Evolutionary conservation across 2,113 vertebrate species (phyloP).

Genomic region (Microtus richardsoni): DNA sequence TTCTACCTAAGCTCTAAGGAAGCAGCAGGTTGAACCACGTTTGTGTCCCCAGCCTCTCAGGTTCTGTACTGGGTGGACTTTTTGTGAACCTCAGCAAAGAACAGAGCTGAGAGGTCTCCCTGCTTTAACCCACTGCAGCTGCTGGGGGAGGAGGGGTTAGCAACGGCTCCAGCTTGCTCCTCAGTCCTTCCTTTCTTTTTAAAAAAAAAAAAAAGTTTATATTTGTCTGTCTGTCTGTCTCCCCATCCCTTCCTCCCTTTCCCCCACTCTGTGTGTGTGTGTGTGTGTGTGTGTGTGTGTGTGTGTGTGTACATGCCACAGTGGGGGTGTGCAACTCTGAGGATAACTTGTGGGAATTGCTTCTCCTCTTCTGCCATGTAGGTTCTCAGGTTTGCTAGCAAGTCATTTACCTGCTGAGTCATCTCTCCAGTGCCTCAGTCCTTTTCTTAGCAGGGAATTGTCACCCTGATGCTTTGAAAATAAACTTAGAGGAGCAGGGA

Average conservation of each 20-base stretch:
- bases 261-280: neutral
- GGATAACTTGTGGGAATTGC: neutral
- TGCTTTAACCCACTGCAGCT: neutral
- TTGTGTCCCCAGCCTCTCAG: neutral
- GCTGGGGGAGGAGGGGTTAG: neutral
- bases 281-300: neutral
- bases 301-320: neutral
- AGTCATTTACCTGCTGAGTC: neutral
- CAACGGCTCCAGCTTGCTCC: neutral
- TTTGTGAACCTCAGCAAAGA: neutral
- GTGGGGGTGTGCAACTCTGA: neutral
- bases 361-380: neutral
- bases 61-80: neutral
- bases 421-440: neutral
- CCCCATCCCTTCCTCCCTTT: too few species aligned
- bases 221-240: too few species aligned
- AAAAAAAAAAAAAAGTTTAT: neutral
- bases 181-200: neutral
- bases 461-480: neutral
- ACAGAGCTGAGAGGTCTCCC: neutral
- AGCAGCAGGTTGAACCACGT: neutral
- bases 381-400: neutral
- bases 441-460: neutral
- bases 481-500: neutral
- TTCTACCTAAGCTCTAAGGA: neutral